Evolutionary conservation across 2,113 vertebrate genomes (phyloP), one percentile per base, ranked within the genome.

Genomic region (Sceloporus undulatus): DNA sequence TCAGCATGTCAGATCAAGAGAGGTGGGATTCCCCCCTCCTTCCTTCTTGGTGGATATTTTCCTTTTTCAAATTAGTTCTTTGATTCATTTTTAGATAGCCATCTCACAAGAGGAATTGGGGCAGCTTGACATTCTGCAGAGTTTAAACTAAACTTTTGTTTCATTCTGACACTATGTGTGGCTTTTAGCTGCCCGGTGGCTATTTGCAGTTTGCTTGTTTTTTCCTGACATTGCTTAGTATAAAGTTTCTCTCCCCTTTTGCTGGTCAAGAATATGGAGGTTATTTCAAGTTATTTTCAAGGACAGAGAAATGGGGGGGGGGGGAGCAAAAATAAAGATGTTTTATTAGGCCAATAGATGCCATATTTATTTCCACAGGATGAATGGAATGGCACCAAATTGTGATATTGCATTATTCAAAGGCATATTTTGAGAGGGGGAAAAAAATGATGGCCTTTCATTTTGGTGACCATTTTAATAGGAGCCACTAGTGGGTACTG

Each of bases 11-110:
- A 86, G 40, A 82, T 74, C 48, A 73, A 78, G 90, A 34, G 13
- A n/a, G 42, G 73, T 71, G 74, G 10, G 59, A 38, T 92, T 91
- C 86, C 89, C 94, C 42, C 16, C 18, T 23, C 62, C 23, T 6
- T 42, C 10, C 38, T 42, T 94, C 84, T 74, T 54, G 6, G 11
- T 92, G 81, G 84, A 68, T 91, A 91, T 86, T 38, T n/a, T 23
- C 21, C 82, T 91, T 90, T 91, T 92, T 94, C 82, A 27, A 93
- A 95, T 92, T 90, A 85, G 80, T 88, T 0, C 0, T 94, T 95
- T 94, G 94, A 95, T 95, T 92, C 89, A 93, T 96, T 93, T 97
- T 95, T 90, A 94, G 91, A 91, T 92, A 89, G 19, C 89, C 92
- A 4, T 94, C 89, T 93, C 62, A 1, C 25, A 80, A 79, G 54